Evolutionary conservation across 2,113 vertebrate genomes (phyloP).

Genomic region (Oncorhynchus gorbuscha): DNA sequence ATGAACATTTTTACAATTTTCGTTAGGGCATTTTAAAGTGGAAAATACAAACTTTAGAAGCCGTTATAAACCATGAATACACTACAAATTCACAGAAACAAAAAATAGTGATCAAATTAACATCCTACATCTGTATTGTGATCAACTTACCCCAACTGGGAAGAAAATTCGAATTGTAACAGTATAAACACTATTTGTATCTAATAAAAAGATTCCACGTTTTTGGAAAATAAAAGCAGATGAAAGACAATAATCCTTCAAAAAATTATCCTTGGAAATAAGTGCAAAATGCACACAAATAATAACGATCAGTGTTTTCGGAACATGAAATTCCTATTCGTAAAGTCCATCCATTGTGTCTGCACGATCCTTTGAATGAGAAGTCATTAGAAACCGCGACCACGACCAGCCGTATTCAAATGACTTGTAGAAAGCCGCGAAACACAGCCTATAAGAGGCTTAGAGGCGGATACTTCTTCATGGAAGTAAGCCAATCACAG

Average conservation of each 20-base stretch:
- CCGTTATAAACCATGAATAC: too few species aligned
- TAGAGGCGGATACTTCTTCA: slow-evolving; percentile 24
- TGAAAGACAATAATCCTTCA: neutral
- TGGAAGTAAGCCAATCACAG: slow-evolving; percentile 49
- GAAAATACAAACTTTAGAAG: too few species aligned
- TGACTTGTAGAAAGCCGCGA: slow-evolving; percentile 67
- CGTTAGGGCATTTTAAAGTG: too few species aligned
- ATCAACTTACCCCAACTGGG: neutral
- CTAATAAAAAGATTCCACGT: neutral
- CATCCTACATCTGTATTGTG: neutral
- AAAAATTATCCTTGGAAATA: neutral
- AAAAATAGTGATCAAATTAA: too few species aligned
- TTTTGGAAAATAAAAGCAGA: neutral
- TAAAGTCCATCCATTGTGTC: neutral
- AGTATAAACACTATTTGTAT: neutral
- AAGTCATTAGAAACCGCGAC: neutral
- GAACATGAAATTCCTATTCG: neutral
- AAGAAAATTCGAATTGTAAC: neutral
- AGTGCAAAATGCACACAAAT: neutral
- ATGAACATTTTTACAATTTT: too few species aligned
- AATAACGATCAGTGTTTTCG: neutral
- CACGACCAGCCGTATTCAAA: slow-evolving; percentile 62
- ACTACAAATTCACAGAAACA: too few species aligned
- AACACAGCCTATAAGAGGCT: slow-evolving; percentile 53
- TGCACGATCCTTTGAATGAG: neutral